Evolutionary conservation across 2,797 vertebrate species (phyloP), one percentile per base, ranked within the genome.

Genomic region (Sorex maritimensis): DNA sequence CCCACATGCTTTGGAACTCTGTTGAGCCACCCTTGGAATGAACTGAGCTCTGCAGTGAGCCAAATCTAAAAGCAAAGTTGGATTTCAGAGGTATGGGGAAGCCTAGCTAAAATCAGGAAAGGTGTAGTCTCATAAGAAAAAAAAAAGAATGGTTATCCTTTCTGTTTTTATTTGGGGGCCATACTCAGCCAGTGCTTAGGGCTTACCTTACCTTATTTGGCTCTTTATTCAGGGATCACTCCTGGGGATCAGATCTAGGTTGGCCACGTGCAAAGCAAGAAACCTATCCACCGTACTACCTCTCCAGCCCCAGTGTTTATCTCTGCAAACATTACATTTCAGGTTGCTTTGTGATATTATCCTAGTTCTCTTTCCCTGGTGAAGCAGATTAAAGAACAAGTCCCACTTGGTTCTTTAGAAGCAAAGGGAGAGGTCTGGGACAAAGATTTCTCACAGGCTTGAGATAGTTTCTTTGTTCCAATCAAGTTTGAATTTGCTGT

Each of bases 351-450:
- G n/a, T 67, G 55, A 5, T 7, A 26, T 30, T 61, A 2, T 63
- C 77, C 24, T 19, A 78, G 14, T 61, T 92, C 38, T 41, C 38
- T 88, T 88, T 94, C 77, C 93, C 78, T 88, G 78, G 7, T 28
- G 41, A 67, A 34, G 26, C 38, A 87, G 30, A 17, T 72, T 75
- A 85, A 78, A 69, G 28, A 61, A 8, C 19, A 69, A 63, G 46
- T 65, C 7, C 34, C 21, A 75, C 28, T 79, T 12, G 90, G 23
- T 28, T 90, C 78, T 72, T 30, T 65, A 58, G 63, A 15, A 88
- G 65, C 26, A 58, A 44, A 81, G 72, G 75, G 34, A 69, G 55
- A 68, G 21, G 55, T 0, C 44, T 9, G 38, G 67, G 77, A 72
- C 63, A 93, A 83, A 72, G 21, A 44, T 58, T 86, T 86, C 83